Evolutionary conservation across 2,888 invertebrate genomes (phyloP), one percentile per base, ranked within the genome.

Genomic region (Hemithea aestivaria): DNA sequence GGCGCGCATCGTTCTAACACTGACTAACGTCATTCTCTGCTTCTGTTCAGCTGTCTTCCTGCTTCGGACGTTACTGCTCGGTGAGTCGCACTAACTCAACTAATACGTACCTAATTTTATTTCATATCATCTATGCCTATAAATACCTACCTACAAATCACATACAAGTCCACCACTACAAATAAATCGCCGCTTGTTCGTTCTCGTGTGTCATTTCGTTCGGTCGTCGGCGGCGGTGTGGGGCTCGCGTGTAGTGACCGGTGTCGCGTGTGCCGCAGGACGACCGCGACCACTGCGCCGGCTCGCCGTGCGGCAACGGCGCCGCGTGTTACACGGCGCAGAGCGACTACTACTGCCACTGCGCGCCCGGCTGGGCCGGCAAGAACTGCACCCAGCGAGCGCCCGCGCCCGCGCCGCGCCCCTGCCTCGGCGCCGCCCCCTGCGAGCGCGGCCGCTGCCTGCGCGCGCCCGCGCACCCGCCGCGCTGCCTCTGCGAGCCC

Each of bases 291-390:
- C 95, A 96, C 73, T 97, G 97, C 87, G 95, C 93, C 49, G 92
- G 93, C 24, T 91, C 94, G 50, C 96, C 97, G 1, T 97, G 97
- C 77, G 91, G 91, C 41, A 96, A 96, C 79, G 93, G 93, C 10
- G 95, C 95, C 9, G 91, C 92, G 11, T 97, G 97, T 74, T 92
- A 94, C 74, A 96, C 96, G 61, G 94, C 95, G 6, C 96, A 95
- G 61, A 92, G 93, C 53, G 94, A 95, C 70, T 96, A 96, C 81
- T 95, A 96, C 72, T 97, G 97, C 76, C 94, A 94, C 77, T 97
- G 97, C 80, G 91, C 94, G n/a, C 91, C 92, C 48, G 93, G 92
- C 60, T 96, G 95, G 91, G 91, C 93, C 63, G 96, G 96, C 48
- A 94, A 93, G 71, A 96, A 96, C 79, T 97, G 97, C 83, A 89